Evolutionary conservation across 1,140 invertebrate species (phyloP).

Genomic region (Magallana angulata): DNA sequence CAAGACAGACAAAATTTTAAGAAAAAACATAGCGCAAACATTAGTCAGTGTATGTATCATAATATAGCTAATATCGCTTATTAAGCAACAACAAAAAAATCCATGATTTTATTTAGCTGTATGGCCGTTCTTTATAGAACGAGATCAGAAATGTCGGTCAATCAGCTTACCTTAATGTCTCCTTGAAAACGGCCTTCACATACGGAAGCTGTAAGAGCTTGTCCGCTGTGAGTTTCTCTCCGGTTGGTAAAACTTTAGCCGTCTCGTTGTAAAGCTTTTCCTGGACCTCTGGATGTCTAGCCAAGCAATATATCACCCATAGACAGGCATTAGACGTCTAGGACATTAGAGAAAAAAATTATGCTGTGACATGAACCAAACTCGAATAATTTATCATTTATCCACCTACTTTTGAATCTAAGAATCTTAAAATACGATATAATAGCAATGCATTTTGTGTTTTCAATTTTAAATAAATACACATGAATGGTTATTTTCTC

Average conservation of each 20-base stretch:
- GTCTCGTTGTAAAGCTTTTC: slow-evolving; percentile 83
- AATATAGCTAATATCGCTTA: no score
- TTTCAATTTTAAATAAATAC: not conserved
- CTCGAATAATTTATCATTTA: no score
- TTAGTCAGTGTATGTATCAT: no score
- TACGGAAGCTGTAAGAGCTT: slow-evolving; percentile 85
- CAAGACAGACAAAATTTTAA: no score
- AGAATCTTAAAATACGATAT: no score
- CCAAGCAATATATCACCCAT: slow-evolving; percentile 91
- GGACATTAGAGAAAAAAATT: slow-evolving; percentile 56
- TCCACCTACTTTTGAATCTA: no score
- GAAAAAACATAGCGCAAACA: no score
- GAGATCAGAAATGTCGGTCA: not conserved
- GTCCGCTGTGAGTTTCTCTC: slow-evolving; percentile 82
- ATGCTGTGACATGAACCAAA: not conserved
- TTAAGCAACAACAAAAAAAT: no score
- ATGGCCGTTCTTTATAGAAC: no score
- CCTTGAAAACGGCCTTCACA: slow-evolving; percentile 91
- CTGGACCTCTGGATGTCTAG: slow-evolving; percentile 85
- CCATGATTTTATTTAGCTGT: no score
- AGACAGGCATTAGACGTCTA: slow-evolving; percentile 90
- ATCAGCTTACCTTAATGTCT: slow-evolving; percentile 88
- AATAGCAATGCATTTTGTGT: no score
- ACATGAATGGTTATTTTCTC: slow-evolving; percentile 34
- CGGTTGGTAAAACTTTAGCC: slow-evolving; percentile 58